Evolutionary conservation across 2,888 invertebrate genomes (phyloP).

Genomic region (Candidula unifasciata): DNA sequence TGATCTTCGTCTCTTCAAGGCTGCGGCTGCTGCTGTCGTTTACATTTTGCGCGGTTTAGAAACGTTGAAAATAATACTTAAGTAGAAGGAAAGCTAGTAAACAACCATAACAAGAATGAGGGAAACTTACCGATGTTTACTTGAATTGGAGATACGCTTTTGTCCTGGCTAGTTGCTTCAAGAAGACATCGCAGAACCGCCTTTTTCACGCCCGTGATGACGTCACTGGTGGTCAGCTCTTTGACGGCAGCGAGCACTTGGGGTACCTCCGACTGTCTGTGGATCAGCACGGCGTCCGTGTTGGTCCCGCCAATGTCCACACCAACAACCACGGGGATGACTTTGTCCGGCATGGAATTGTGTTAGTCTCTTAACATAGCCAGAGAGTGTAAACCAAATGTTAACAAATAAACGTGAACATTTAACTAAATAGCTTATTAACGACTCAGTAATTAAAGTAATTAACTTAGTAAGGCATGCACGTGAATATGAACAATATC

Average conservation of each 20-base stretch:
- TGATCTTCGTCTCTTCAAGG: too few relatives aligned
- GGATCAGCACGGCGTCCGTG: slow-evolving; percentile 72
- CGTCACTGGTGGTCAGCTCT: slow-evolving; percentile 69
- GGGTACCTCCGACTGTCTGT: slow-evolving; percentile 48
- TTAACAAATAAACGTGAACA: too few relatives aligned
- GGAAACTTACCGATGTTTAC: slow-evolving; percentile 46
- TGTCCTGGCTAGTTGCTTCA: slow-evolving; percentile 15
- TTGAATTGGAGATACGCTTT: slow-evolving; percentile 34
- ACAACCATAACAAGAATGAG: too few relatives aligned
- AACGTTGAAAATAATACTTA: too few relatives aligned
- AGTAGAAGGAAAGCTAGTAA: too few relatives aligned
- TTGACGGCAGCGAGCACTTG: slow-evolving; percentile 65
- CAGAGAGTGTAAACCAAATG: too few relatives aligned
- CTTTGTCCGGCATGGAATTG: background rate
- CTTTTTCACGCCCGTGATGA: slow-evolving; percentile 64
- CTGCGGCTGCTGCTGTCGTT: too few relatives aligned
- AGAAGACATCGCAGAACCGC: slow-evolving; percentile 36
- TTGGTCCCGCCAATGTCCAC: slow-evolving; percentile 77
- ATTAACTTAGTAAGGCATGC: too few relatives aligned
- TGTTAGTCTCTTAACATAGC: background rate
- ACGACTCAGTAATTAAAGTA: too few relatives aligned
- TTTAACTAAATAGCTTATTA: too few relatives aligned
- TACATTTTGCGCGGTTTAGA: too few relatives aligned
- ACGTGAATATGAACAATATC: too few relatives aligned
- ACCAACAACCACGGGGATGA: slow-evolving; percentile 63